phyloP scores from a whole-genome alignment of 1,140 invertebrate species.

The Glossosoma conforme region DNA sequence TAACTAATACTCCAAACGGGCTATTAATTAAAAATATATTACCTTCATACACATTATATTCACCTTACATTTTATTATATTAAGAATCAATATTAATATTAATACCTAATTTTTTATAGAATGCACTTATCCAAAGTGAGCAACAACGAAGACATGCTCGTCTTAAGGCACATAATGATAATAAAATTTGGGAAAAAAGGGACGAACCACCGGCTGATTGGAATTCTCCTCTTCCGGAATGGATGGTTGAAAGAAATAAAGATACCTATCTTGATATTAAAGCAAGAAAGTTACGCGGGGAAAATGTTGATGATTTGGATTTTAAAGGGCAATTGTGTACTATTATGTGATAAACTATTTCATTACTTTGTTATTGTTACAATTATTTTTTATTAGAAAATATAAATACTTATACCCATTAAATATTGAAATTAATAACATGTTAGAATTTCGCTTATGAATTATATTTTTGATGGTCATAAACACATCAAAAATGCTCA shows the following conservation, averaged over 20 bases:
- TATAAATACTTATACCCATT: too few relatives aligned
- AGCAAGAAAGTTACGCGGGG: slow-evolving; percentile 56
- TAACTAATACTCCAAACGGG: too few relatives aligned
- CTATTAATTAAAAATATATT: slow-evolving; percentile 3
- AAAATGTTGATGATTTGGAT: slow-evolving; percentile 1
- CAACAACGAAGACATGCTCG: slow-evolving; percentile 55
- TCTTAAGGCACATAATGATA: slow-evolving; percentile 60
- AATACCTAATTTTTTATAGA: slow-evolving; percentile 46
- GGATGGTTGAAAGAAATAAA: slow-evolving; percentile 61
- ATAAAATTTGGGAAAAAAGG: slow-evolving; percentile 74
- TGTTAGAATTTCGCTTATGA: too few relatives aligned
- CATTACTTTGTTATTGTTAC: too few relatives aligned
- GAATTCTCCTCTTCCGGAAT: slow-evolving; percentile 71
- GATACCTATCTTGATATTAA: slow-evolving; percentile 61
- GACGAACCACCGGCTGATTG: slow-evolving; percentile 71
- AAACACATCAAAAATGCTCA: too few relatives aligned
- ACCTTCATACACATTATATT: not conserved
- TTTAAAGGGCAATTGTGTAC: slow-evolving; percentile 9
- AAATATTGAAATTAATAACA: too few relatives aligned
- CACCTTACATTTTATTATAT: too few relatives aligned
- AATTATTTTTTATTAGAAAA: not conserved
- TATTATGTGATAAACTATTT: slow-evolving; percentile 16
- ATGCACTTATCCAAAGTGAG: slow-evolving; percentile 67
- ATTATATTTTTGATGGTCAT: too few relatives aligned
- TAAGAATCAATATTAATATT: not conserved